Evolutionary conservation across 2,113 vertebrate species (phyloP).

Genomic region (Lycaon pictus): DNA sequence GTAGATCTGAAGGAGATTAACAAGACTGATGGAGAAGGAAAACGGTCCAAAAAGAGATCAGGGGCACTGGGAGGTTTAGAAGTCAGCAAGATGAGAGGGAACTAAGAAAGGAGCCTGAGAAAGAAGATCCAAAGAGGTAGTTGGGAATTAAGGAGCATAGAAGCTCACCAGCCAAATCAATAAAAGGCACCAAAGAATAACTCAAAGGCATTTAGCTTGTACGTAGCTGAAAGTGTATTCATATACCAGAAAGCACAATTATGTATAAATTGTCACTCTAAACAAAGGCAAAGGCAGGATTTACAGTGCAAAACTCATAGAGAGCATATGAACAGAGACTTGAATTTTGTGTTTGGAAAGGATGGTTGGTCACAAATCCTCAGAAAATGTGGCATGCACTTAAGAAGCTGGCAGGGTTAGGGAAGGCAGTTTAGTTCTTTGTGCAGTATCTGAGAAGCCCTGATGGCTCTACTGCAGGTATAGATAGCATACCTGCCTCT

Average conservation of each 20-base stretch:
- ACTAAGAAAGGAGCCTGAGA: not conserved
- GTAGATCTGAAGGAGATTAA: not conserved
- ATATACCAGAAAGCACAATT: not conserved
- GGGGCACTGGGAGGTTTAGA: not conserved
- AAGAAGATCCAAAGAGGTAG: not conserved
- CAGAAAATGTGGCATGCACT: not conserved
- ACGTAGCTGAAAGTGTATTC: not conserved
- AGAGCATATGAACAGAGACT: not conserved
- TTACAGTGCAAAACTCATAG: not conserved
- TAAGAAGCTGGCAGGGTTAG: not conserved
- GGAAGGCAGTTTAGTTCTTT: not conserved
- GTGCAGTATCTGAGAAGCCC: not conserved
- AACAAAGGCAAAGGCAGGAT: not conserved
- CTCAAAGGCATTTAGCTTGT: not conserved
- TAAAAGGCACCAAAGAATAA: not conserved
- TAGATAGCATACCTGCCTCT: not conserved
- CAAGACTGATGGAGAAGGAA: not conserved
- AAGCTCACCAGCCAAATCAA: not conserved
- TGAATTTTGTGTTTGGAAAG: not conserved
- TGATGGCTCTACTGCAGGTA: no score
- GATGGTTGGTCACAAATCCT: not conserved
- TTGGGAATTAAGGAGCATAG: not conserved
- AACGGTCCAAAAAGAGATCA: not conserved
- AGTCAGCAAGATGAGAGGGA: not conserved
- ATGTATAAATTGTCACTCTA: not conserved